Evolutionary conservation across 1,140 invertebrate species (phyloP), one percentile per base, ranked within the genome.

Genomic region (Ips typographus): DNA sequence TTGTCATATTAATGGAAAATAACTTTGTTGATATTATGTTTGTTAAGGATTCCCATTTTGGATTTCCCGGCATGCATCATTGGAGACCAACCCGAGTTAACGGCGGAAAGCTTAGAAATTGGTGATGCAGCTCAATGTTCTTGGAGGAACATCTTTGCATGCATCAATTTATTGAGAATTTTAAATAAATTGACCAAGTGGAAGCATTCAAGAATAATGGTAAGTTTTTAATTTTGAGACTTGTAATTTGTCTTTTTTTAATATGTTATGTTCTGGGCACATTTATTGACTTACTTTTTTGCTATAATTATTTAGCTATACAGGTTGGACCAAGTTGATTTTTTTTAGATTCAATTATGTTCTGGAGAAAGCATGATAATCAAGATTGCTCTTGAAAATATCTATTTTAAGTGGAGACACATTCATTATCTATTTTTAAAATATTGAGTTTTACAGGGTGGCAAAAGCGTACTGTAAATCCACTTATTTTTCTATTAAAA

Each of bases 171-270:
- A 42, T 82, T 99, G 44, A 86, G 98, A 76, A 95, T 99, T 76
- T 86, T 99, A 38, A 99, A 99, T 81, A 99, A 99, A 85, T 83
- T 99, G 49, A 99, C 96, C 42, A 99, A 99, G 82, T 98, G 96
- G 95, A 99, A 99, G 82, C 96, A 99, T 82, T 98, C 96, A 39
- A 88, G 98, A 73, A 98, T 99, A 40, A 99, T 99, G 96, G 90
- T 91, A 81, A 78, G 72, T 61, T 68, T 38, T 55, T 2, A 69
- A 61, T 57, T 38, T 69, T 61, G 67, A 49, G 1, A 49, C 7
- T 49, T 8, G 4, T 49, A 49, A 22, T 2, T 49, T 49, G 0
- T 49, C 1, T 2, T 49, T 22, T 3, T 2, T 49, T 22, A 49
- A 3, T 8, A 49, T 49, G 6, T 49, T 6, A 49, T 49, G 22